Evolutionary conservation across 2,888 invertebrate genomes (phyloP).

Genomic region (Sphinx pinastri): DNA sequence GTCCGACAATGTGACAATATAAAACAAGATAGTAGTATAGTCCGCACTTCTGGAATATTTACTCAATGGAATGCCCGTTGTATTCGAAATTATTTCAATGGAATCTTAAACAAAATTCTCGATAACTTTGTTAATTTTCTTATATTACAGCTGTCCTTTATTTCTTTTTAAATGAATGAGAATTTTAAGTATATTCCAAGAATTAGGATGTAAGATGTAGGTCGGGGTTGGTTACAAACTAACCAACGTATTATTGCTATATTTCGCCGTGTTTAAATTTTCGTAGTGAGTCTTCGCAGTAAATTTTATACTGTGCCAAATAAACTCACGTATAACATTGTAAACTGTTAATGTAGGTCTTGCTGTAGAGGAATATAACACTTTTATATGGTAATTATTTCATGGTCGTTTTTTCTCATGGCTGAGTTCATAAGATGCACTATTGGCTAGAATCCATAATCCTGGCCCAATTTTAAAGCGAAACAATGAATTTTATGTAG

Average conservation of each 20-base stretch:
- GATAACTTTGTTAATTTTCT: neutral
- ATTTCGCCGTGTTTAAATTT: neutral
- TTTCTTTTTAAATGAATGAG: conserved; percentile 12
- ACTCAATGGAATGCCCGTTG: neutral
- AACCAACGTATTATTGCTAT: neutral
- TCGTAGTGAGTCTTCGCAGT: neutral
- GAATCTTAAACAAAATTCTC: neutral
- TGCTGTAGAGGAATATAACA: too few relatives aligned
- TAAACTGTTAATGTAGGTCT: neutral
- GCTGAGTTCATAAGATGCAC: too few relatives aligned
- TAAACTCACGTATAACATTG: neutral
- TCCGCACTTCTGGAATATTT: neutral
- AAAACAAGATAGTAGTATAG: too few relatives aligned
- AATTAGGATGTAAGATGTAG: neutral
- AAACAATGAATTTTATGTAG: too few relatives aligned
- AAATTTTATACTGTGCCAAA: conserved; percentile 3
- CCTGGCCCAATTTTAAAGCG: too few relatives aligned
- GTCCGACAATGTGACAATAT: too few relatives aligned
- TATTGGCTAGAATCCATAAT: too few relatives aligned
- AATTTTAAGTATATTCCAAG: neutral
- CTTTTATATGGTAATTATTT: too few relatives aligned
- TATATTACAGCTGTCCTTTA: neutral
- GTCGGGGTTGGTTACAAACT: neutral
- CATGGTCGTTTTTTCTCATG: too few relatives aligned
- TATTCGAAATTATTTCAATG: conserved; percentile 5